Conservation (phyloP, 1,140 invertebrate species). For the Drosophila funebris region DNA sequence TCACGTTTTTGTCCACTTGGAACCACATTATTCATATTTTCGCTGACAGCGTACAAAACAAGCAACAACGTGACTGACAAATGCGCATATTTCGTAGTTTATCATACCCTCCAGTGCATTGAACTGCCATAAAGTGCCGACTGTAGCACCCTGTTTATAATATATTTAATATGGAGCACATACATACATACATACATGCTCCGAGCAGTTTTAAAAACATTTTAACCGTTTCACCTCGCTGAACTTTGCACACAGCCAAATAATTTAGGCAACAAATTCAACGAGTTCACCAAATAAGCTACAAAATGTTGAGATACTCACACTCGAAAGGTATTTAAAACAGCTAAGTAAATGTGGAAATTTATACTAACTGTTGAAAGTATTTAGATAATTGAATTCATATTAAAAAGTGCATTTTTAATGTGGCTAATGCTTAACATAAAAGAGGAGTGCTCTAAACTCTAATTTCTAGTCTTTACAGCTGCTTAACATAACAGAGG, state of each 20-base stretch:
- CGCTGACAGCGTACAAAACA: conserved; percentile 24
- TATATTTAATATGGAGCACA: conserved; percentile 24
- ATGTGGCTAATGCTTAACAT: too few relatives aligned
- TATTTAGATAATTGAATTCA: too few relatives aligned
- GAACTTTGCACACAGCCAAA: conserved; percentile 37
- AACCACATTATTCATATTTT: conserved; percentile 36
- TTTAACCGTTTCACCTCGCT: conserved; percentile 56
- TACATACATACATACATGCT: conserved; percentile 8
- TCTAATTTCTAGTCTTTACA: too few relatives aligned
- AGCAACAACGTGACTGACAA: conserved; percentile 33
- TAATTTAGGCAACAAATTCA: conserved; percentile 46
- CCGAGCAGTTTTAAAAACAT: conserved; percentile 43
- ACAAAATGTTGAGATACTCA: conserved; percentile 24
- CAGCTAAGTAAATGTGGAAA: conserved; percentile 20
- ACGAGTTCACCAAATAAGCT: conserved; percentile 20
- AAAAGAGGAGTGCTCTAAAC: too few relatives aligned
- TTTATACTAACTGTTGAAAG: conserved; percentile 20
- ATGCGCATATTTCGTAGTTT: conserved; percentile 22
- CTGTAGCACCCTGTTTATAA: conserved; percentile 38
- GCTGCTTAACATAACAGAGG: too few relatives aligned
- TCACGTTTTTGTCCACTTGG: conserved; percentile 29
- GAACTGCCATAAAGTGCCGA: conserved; percentile 12
- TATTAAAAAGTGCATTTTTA: too few relatives aligned
- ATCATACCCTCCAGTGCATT: conserved; percentile 28
- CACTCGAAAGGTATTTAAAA: too few relatives aligned